Evolutionary conservation across 2,797 vertebrate species (phyloP).

Genomic region (Chrysocyon brachyurus): DNA sequence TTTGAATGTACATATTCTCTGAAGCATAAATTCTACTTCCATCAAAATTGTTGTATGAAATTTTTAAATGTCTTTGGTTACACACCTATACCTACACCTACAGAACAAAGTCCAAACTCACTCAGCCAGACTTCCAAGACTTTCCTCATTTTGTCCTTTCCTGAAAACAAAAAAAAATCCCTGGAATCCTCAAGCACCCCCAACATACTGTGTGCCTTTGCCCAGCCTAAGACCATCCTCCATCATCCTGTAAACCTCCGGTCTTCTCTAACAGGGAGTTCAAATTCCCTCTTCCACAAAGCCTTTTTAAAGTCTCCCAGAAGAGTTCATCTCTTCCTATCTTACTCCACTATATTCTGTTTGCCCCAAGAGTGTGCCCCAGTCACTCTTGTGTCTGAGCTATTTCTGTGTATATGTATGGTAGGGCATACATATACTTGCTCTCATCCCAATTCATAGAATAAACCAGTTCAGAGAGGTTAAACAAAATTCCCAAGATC

Average conservation of each 20-base stretch:
- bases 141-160: conserved; percentile 8
- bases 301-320: neutral
- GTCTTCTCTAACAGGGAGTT: neutral
- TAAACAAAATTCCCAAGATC: neutral
- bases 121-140: neutral
- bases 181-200: neutral
- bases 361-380: neutral
- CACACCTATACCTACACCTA: neutral
- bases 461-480: neutral
- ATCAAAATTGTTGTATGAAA: conserved; percentile 27
- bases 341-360: neutral
- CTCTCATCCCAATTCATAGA: neutral
- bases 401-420: neutral
- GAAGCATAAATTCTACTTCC: conserved; percentile 30
- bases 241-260: neutral
- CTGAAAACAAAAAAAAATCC: neutral
- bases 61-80: neutral
- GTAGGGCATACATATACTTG: neutral
- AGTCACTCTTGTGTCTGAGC: neutral
- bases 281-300: neutral
- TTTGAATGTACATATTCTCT: neutral
- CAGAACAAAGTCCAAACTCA: neutral
- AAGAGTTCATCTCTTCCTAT: neutral
- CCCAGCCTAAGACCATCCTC: neutral
- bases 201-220: neutral